Conservation (phyloP, 2,113 vertebrate genomes). For the Boleophthalmus pectinirostris region DNA sequence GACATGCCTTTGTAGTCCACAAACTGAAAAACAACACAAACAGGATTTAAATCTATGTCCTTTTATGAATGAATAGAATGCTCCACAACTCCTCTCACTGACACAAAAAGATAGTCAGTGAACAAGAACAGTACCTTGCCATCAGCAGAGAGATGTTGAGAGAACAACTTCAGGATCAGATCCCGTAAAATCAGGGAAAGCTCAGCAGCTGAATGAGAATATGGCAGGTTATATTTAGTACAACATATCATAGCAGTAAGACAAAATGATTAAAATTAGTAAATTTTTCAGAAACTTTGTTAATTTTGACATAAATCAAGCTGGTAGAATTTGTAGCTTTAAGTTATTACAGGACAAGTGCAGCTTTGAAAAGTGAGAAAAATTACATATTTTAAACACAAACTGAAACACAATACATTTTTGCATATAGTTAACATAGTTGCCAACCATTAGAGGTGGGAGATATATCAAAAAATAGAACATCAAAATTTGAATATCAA, state of each 20-base stretch:
- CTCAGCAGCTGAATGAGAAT: constrained; percentile 63
- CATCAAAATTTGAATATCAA: too few relatives aligned
- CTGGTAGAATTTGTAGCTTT: not conserved
- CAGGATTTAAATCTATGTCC: not conserved
- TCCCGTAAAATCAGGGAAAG: constrained; percentile 76
- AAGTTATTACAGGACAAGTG: not conserved
- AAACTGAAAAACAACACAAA: constrained; percentile 48
- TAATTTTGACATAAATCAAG: not conserved
- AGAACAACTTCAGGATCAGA: constrained; percentile 77
- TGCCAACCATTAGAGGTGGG: not conserved
- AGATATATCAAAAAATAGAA: not conserved
- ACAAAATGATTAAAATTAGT: not conserved
- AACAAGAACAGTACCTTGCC: constrained; percentile 75
- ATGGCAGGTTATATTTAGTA: constrained; percentile 5
- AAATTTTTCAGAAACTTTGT: not conserved
- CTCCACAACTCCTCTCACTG: not conserved
- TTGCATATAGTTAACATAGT: not conserved
- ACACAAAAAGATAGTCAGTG: not conserved
- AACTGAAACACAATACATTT: not conserved
- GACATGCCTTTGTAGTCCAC: constrained; percentile 80
- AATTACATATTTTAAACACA: not conserved
- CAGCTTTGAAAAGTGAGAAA: not conserved
- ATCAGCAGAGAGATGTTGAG: constrained; percentile 78
- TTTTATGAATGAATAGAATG: not conserved
- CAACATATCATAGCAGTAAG: not conserved